A percentile compares a stretch with the other conserved stretches of the same genome.
These are phyloP conservation scores for Trissolcus japonicus DNA, from an alignment of 2,888 invertebrate genomes.

Conservation along the genomic window DNA sequence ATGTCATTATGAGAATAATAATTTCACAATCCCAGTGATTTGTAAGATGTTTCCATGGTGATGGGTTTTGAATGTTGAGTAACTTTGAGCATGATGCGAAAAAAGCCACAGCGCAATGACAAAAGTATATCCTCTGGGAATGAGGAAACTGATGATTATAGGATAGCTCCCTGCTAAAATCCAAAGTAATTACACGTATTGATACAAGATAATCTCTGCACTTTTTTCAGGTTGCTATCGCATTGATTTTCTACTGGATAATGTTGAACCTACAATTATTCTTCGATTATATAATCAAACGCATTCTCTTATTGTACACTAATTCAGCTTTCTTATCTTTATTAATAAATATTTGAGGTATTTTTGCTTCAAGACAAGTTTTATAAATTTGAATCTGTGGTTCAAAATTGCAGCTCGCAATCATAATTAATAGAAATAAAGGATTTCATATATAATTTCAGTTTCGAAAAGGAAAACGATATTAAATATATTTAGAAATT, in stretches of 20 bases:
- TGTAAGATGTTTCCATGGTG: too few species aligned
- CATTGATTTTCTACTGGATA: conserved; percentile 28
- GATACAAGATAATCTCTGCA: conserved; percentile 25
- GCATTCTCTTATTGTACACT: neutral
- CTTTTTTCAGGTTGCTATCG: conserved; percentile 7
- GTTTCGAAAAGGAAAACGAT: too few species aligned
- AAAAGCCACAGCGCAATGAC: conserved; percentile 1
- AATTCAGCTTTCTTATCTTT: neutral
- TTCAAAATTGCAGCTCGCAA: too few species aligned
- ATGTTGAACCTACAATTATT: conserved; percentile 10
- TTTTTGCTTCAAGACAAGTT: too few species aligned
- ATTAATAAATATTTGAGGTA: too few species aligned
- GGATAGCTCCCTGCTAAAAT: conserved; percentile 20
- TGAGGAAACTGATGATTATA: conserved; percentile 21
- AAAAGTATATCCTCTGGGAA: conserved; percentile 30
- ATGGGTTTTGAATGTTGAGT: neutral
- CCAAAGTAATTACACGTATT: conserved; percentile 25
- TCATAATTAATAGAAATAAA: too few species aligned
- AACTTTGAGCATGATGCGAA: neutral
- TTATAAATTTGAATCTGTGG: too few species aligned
- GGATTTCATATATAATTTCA: too few species aligned
- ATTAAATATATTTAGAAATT: too few species aligned
- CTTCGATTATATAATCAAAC: conserved; percentile 6
- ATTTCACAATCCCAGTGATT: neutral
- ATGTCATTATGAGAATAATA: conserved; percentile 5